These are phyloP conservation scores for Pseudomyrmex dendroicus DNA, from an alignment of 1,140 invertebrate genomes.

Conservation along the genomic window DNA sequence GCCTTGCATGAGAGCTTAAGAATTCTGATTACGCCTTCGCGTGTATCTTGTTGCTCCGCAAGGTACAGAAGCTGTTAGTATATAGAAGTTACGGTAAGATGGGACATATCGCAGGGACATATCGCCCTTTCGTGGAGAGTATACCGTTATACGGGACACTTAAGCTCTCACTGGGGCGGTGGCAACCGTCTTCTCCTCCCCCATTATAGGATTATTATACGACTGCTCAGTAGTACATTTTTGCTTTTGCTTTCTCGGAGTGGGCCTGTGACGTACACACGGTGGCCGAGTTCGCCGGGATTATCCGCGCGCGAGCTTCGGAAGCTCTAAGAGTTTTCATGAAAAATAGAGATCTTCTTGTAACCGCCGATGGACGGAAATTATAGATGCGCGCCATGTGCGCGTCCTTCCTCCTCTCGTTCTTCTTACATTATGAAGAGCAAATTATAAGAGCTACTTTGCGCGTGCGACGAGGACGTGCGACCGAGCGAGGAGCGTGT, in stretches of 20 bases:
- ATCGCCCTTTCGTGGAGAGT: not conserved
- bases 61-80: not conserved
- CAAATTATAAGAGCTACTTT: slow-evolving; percentile 55
- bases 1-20: slow-evolving; percentile 4
- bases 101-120: not conserved
- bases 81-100: not conserved
- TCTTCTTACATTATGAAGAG: slow-evolving; percentile 56
- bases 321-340: slow-evolving; percentile 48
- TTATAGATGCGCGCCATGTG: slow-evolving; percentile 38
- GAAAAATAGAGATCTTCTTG: slow-evolving; percentile 53
- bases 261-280: not conserved
- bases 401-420: not conserved
- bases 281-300: not conserved
- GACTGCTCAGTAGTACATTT: slow-evolving; percentile 18
- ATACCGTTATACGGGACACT: slow-evolving; percentile 21
- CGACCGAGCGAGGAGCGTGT: slow-evolving; percentile 11
- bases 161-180: not conserved
- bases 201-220: slow-evolving; percentile 26
- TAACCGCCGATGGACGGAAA: slow-evolving; percentile 36
- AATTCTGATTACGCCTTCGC: slow-evolving; percentile 28
- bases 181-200: too few species aligned
- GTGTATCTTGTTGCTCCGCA: not conserved
- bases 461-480: slow-evolving; percentile 5
- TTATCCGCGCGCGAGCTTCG: slow-evolving; percentile 18
- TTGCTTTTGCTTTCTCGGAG: not conserved